A percentile compares a stretch with the other conserved stretches of the same genome.
These are phyloP conservation scores for Scalopus aquaticus DNA, from an alignment of 2,113 vertebrate species.

Conservation along the genomic window DNA sequence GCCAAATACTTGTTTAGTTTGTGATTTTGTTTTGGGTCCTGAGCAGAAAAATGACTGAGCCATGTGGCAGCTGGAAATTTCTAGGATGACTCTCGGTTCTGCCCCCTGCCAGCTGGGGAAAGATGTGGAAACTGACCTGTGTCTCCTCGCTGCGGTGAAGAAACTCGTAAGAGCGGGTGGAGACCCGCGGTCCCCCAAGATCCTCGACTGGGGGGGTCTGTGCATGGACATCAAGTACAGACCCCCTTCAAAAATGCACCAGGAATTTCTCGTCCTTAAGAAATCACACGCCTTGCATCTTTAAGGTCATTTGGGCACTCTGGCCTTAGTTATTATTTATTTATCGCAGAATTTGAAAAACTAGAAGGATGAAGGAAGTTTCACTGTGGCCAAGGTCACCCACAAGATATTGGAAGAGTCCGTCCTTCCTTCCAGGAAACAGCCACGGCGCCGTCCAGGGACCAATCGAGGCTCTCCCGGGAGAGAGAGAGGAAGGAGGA, in stretches of 20 bases:
- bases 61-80: not conserved
- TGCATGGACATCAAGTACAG: not conserved
- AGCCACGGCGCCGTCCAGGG: no score
- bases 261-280: not conserved
- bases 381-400: not conserved
- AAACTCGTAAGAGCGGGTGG: not conserved
- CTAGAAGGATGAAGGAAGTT: not conserved
- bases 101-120: not conserved
- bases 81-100: not conserved
- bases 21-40: not conserved
- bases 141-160: not conserved
- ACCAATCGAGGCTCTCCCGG: no score
- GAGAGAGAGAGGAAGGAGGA: no score
- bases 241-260: not conserved
- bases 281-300: not conserved
- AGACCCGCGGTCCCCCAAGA: not conserved
- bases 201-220: not conserved
- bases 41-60: not conserved
- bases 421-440: not conserved
- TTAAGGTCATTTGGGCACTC: not conserved
- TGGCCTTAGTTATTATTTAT: not conserved
- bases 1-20: conserved; percentile 54
- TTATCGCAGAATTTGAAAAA: not conserved
- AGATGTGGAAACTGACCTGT: not conserved
- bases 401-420: not conserved